Evolutionary conservation across 2,113 vertebrate genomes (phyloP).

Genomic region (Heterotilapia buettikoferi): DNA sequence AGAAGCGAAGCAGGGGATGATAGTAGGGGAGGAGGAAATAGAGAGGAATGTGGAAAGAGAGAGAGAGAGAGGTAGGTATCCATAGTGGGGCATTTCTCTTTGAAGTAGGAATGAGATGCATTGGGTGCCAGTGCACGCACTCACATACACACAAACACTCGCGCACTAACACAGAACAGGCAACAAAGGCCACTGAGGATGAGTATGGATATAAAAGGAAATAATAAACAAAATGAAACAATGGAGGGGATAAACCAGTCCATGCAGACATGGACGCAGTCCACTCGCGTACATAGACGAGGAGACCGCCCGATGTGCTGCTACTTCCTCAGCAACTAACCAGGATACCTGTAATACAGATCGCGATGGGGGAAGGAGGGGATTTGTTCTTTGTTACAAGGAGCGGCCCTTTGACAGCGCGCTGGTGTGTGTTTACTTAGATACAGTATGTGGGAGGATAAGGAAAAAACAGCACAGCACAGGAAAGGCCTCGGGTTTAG

Average conservation of each 20-base stretch:
- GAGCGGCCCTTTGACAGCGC: neutral
- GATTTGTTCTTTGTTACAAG: neutral
- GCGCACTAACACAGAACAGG: neutral
- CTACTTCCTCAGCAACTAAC: slow-evolving; percentile 8
- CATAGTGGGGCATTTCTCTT: slow-evolving; percentile 5
- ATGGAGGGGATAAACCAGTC: neutral
- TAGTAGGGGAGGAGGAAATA: neutral
- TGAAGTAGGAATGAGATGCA: slow-evolving; percentile 22
- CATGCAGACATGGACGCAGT: slow-evolving; percentile 34
- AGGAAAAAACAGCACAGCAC: slow-evolving; percentile 24
- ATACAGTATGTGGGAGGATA: slow-evolving; percentile 13
- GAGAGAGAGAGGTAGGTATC: neutral
- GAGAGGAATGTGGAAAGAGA: neutral
- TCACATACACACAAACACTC: neutral
- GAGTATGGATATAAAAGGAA: neutral
- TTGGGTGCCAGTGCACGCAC: neutral
- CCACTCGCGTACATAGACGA: neutral
- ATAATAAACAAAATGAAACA: slow-evolving; percentile 21
- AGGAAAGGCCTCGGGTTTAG: neutral
- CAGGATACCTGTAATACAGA: slow-evolving; percentile 17
- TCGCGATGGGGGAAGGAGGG: neutral
- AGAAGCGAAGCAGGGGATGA: slow-evolving; percentile 4
- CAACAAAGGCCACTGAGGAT: slow-evolving; percentile 4
- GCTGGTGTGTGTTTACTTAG: neutral
- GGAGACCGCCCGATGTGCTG: neutral